Evolutionary conservation across 2,113 vertebrate species (phyloP), one percentile per base, ranked within the genome.

Genomic region (Bombycilla garrulus): DNA sequence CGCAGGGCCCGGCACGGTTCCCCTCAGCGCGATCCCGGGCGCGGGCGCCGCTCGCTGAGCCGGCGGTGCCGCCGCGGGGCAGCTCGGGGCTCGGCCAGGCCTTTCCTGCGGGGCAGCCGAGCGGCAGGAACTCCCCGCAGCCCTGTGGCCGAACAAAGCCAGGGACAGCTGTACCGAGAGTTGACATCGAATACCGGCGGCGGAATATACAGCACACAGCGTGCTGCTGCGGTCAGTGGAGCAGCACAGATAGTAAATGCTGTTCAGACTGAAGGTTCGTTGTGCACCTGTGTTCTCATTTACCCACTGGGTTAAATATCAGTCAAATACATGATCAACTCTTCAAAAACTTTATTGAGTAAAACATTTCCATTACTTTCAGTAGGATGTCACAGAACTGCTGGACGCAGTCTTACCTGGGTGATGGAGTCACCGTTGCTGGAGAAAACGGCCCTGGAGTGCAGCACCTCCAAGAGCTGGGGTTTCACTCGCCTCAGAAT

Each of bases 341-440:
- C 3, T 25, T 42, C 17, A 22, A 47, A 35, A 51, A 6, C 29
- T 70, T 38, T 15, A 15, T 21, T 29, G 15, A 35, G 15, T 35
- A 21, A 84, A 66, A 11, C 7, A 3, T 58, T 44, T 6, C 60
- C 6, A 0, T 56, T 64, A 19, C 3, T 86, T 76, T n/a, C 31
- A 40, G n/a, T 11, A 11, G 22, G 12, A 36, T 21, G 2, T 31
- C 0, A 0, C 24, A 11, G 9, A 50, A 20, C 12, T 42, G 42
- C 36, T 33, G 25, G 45, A 18, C 4, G 6, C 11, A 26, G 56
- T 57, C 48, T 35, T 23, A 24, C 25, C 35, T 23, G 38, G 31
- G 26, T 3, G 2, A 6, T 4, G 28, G 31, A 70, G 22, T 40
- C 14, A 3, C 0, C 0, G 9, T 7, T 1, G 0, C 44, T 54